Conservation (phyloP, 2,797 vertebrate genomes). For the Acrossocheilus fasciatus region DNA sequence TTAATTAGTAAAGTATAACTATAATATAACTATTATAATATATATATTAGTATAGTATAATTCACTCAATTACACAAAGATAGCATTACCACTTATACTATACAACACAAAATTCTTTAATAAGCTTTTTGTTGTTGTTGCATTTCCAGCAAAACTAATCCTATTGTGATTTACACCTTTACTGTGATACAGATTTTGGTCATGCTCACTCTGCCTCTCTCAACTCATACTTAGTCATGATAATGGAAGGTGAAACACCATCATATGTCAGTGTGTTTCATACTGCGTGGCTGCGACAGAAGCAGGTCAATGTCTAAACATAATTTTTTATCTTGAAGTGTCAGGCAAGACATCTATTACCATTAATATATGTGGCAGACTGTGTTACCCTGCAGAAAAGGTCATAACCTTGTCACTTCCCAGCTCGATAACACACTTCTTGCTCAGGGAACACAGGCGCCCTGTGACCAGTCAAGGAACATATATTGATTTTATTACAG, state of each 20-base stretch:
- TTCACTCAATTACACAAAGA: neutral
- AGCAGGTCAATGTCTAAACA: slow-evolving; percentile 47
- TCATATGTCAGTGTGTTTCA: neutral
- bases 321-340: slow-evolving; percentile 26
- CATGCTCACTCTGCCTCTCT: neutral
- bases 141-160: neutral
- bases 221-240: slow-evolving; percentile 1
- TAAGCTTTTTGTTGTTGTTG: neutral
- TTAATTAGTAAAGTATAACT: neutral
- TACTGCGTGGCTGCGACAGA: neutral
- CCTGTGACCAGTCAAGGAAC: slow-evolving; percentile 24
- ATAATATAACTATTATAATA: no score
- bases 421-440: neutral
- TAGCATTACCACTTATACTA: neutral
- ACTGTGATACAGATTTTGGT: neutral
- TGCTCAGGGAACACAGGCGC: neutral
- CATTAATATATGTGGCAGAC: slow-evolving; percentile 25
- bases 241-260: slow-evolving; percentile 7
- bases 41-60: no score
- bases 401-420: slow-evolving; percentile 46
- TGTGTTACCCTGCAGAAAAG: slow-evolving; percentile 25
- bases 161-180: neutral
- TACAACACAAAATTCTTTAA: neutral
- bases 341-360: slow-evolving; percentile 28
- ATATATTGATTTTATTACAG: slow-evolving; percentile 29